phyloP scores from a whole-genome alignment of 2,113 vertebrate genomes.

The Phodopus roborovskii region DNA sequence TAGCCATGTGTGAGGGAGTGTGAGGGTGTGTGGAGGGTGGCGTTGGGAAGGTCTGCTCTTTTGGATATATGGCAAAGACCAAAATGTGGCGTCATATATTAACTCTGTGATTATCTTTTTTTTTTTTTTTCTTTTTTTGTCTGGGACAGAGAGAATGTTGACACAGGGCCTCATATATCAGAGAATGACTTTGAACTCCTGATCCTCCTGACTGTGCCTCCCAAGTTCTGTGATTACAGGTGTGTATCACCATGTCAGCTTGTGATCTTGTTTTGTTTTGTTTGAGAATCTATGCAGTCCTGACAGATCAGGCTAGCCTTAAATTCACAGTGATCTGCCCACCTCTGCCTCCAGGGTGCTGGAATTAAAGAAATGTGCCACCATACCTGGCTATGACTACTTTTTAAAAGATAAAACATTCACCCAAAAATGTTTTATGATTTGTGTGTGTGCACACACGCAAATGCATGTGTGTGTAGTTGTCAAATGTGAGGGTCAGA shows the following conservation, averaged over 20 bases:
- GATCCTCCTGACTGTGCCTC: neutral
- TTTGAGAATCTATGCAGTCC: neutral
- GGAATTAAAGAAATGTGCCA: neutral
- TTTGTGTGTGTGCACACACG: neutral
- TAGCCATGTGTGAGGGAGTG: neutral
- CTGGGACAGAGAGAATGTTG: neutral
- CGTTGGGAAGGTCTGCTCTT: neutral
- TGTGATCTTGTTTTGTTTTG: neutral
- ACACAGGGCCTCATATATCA: neutral
- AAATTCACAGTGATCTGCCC: neutral
- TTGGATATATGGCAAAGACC: neutral
- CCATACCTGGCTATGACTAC: neutral
- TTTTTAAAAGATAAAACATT: neutral
- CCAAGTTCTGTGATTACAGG: neutral
- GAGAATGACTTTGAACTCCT: neutral
- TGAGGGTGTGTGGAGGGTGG: neutral
- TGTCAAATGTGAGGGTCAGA: neutral
- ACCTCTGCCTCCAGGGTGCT: neutral
- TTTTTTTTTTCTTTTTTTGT: no score
- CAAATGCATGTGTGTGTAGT: rapidly evolving
- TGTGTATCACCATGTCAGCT: neutral
- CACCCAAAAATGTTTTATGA: neutral
- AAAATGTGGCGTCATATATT: neutral
- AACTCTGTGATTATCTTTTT: neutral
- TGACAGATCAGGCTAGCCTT: neutral